A percentile compares a stretch with the other conserved stretches of the same genome.
These are phyloP conservation scores for Choloepus hoffmanni DNA, from an alignment of 2,113 vertebrate genomes.

Conservation along the genomic window DNA sequence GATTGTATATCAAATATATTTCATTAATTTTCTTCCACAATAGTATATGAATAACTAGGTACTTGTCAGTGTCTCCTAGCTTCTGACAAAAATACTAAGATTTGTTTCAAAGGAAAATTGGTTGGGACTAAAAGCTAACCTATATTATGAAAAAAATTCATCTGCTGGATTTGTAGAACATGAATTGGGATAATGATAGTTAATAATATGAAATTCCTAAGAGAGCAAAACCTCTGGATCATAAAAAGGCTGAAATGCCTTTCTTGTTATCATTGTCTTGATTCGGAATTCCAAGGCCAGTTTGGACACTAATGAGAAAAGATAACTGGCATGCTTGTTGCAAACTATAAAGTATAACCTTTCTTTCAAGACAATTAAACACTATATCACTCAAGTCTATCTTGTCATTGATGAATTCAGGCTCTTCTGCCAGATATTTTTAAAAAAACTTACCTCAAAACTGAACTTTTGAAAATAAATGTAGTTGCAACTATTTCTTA, in stretches of 20 bases:
- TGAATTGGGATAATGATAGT: too few relatives aligned
- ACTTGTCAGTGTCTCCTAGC: background rate
- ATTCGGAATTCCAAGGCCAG: background rate
- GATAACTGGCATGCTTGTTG: background rate
- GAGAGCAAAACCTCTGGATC: background rate
- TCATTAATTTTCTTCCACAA: too few relatives aligned
- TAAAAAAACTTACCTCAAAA: background rate
- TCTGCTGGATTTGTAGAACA: background rate
- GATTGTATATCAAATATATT: background rate
- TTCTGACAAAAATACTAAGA: background rate
- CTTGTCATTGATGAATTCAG: background rate
- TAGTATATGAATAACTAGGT: background rate
- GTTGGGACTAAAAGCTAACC: too few relatives aligned
- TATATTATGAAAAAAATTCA: background rate
- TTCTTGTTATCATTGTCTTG: background rate
- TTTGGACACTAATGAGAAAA: background rate
- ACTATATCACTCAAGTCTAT: background rate
- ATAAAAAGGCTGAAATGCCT: background rate
- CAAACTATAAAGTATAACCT: background rate
- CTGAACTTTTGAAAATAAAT: background rate
- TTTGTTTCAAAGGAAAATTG: background rate
- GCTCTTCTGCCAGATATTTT: background rate
- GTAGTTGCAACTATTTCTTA: background rate
- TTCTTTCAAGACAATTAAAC: background rate
- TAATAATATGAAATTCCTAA: background rate